These are phyloP conservation scores for Synanthedon myopaeformis DNA, from an alignment of 2,888 invertebrate genomes.

Conservation along the genomic window DNA sequence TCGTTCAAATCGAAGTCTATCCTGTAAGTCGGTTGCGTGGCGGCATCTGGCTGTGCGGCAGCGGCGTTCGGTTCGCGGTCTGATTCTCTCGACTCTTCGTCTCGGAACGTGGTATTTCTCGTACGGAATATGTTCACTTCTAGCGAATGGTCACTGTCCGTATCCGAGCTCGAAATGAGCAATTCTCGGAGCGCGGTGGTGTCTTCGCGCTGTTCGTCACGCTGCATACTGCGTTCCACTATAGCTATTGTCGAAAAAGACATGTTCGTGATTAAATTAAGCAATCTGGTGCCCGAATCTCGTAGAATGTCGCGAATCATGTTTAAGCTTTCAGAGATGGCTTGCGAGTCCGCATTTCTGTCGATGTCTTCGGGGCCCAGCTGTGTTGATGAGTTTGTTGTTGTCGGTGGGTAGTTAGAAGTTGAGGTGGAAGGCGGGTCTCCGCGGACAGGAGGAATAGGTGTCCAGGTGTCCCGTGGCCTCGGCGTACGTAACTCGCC, in stretches of 20 bases:
- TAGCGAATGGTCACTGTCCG: constrained; percentile 50
- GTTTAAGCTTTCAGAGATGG: constrained; percentile 58
- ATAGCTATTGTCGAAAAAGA: constrained; percentile 48
- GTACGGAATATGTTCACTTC: constrained; percentile 57
- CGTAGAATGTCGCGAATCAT: constrained; percentile 58
- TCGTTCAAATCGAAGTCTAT: constrained; percentile 37
- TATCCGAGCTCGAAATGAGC: constrained; percentile 49
- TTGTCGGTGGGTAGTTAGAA: constrained; percentile 22
- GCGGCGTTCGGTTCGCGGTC: constrained; percentile 5
- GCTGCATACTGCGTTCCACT: constrained; percentile 33
- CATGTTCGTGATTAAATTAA: constrained; percentile 61
- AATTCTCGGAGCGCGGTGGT: constrained; percentile 30
- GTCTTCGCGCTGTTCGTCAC: constrained; percentile 30
- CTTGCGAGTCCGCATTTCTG: constrained; percentile 44
- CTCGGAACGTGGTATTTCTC: constrained; percentile 44
- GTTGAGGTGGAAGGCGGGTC: constrained; percentile 19
- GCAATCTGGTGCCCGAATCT: constrained; percentile 55
- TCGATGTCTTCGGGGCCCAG: constrained; percentile 27
- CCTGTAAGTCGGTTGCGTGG: constrained; percentile 28
- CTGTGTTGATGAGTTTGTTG: constrained; percentile 39
- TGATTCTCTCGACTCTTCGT: constrained; percentile 23
- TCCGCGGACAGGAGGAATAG: constrained; percentile 10
- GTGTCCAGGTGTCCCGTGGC: constrained; percentile 8
- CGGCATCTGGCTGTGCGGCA: constrained; percentile 8
- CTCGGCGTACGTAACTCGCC: constrained; percentile 11